A percentile compares a stretch with the other conserved stretches of the same genome.
phyloP scores from a whole-genome alignment of 2,888 invertebrate species.

The Heliconius charithonia region DNA sequence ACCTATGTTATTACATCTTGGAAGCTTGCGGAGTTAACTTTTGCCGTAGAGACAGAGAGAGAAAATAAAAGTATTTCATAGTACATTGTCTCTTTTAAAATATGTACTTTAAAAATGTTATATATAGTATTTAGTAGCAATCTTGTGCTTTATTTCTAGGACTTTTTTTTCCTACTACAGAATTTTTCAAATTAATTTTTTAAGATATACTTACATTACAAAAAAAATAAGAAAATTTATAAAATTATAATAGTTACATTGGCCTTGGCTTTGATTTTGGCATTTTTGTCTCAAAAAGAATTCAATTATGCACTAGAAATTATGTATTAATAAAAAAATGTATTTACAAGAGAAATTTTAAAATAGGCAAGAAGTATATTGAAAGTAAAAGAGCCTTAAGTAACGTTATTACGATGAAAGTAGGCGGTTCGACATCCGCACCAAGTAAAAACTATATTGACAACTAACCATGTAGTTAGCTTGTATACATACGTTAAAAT shows the following conservation, averaged over 20 bases:
- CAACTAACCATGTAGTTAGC: background rate
- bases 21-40: background rate
- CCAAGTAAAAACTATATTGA: background rate
- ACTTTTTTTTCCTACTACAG: background rate
- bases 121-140: background rate
- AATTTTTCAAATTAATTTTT: no score
- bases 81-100: no score
- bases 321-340: background rate
- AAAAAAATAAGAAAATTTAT: no score
- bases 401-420: constrained; percentile 8
- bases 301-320: background rate
- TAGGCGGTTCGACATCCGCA: constrained; percentile 1
- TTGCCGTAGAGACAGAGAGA: background rate
- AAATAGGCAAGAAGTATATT: background rate
- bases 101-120: no score
- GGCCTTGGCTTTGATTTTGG: background rate
- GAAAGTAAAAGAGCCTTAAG: background rate
- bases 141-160: background rate
- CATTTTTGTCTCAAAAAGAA: background rate
- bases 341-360: background rate
- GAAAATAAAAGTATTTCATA: background rate
- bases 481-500: no score
- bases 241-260: no score
- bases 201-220: no score
- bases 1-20: constrained; percentile 2